Evolutionary conservation across 2,113 vertebrate genomes (phyloP).

Genomic region (Microcebus jonahi): DNA sequence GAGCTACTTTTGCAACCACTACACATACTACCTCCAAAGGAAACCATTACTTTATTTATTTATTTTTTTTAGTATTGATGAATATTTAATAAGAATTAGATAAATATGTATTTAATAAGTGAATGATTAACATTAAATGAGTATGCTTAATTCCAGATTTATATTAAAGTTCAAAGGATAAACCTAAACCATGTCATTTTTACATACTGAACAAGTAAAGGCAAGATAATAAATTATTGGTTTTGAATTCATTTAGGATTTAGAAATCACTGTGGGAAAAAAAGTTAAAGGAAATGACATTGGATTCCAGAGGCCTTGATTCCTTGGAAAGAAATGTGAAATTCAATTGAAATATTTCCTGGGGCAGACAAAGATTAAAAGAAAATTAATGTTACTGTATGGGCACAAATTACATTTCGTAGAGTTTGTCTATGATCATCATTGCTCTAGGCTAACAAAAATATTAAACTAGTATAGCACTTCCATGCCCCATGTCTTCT

Average conservation of each 20-base stretch:
- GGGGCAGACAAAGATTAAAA: conserved; percentile 83
- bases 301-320: conserved; percentile 52
- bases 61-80: neutral
- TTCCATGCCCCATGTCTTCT: neutral
- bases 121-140: neutral
- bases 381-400: conserved; percentile 82
- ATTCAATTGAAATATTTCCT: conserved; percentile 82
- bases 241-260: conserved; percentile 72
- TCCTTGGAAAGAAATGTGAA: conserved; percentile 74
- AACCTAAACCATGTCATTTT: conserved; percentile 21
- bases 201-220: conserved; percentile 60
- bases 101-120: neutral
- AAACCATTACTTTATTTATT: neutral
- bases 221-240: conserved; percentile 46
- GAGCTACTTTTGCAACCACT: neutral
- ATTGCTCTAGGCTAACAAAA: conserved; percentile 73
- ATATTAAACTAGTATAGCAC: conserved; percentile 65
- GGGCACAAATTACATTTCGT: conserved; percentile 73
- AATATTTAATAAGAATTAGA: neutral
- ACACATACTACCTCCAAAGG: neutral
- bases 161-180: neutral
- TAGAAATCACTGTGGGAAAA: conserved; percentile 61
- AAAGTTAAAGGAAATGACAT: conserved; percentile 70
- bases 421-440: conserved; percentile 70
- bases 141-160: neutral